Percentiles rank a stretch among this genome's conserved stretches.
These are phyloP conservation scores for Scaptomyza graminum DNA, from an alignment of 1,140 invertebrate genomes.

Conservation along the genomic window DNA sequence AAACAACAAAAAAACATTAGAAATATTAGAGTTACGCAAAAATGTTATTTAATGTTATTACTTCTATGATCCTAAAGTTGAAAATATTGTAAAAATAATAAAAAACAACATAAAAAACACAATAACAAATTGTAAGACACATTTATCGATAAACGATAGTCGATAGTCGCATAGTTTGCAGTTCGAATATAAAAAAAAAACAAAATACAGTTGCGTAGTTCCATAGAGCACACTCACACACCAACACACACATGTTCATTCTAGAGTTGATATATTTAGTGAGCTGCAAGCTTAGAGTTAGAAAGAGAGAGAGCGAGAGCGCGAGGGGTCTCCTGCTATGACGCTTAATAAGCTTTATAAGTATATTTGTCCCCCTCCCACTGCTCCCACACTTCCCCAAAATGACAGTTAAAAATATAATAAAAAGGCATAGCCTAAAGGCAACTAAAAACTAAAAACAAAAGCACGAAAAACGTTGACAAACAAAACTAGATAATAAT, in stretches of 20 bases:
- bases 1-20: constrained; percentile 72
- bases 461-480: neutral
- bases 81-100: constrained; percentile 82
- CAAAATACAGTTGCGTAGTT: constrained; percentile 28
- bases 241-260: constrained; percentile 8
- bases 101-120: constrained; percentile 36
- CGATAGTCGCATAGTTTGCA: constrained; percentile 23
- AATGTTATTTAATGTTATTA: constrained; percentile 82
- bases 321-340: constrained; percentile 3
- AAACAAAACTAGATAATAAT: neutral
- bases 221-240: constrained; percentile 20
- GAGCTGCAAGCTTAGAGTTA: constrained; percentile 23
- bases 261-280: constrained; percentile 14
- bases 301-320: neutral
- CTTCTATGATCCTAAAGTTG: constrained; percentile 82
- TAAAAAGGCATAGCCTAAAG: constrained; percentile 12
- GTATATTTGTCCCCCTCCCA: neutral
- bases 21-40: constrained; percentile 81
- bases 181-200: neutral
- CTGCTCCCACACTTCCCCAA: neutral
- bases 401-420: constrained; percentile 14
- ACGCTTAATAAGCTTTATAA: constrained; percentile 20
- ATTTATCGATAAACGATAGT: constrained; percentile 42
- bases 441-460: neutral
- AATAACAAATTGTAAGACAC: constrained; percentile 20